Base-by-base conservation (phyloP, 2,113 vertebrate genomes). In the Struthio camelus region DNA sequence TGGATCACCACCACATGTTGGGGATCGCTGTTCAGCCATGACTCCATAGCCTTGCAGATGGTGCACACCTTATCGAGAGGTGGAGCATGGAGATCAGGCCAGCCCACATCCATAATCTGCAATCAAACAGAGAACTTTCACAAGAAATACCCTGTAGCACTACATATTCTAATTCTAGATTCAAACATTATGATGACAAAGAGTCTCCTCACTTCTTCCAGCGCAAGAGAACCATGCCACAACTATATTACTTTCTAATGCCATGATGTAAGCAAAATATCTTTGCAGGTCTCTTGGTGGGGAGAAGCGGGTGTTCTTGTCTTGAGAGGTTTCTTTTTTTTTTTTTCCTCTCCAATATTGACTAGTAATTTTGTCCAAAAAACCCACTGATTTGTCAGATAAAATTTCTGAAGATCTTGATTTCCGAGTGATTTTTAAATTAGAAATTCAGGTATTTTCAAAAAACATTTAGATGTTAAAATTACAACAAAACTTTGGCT, bases 21-120 rank as follows among this genome's bases (percentile, higher is more conserved):
- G 18, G 98, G 98, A 96, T 99, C 98, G 1, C 89, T 98, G 90
- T 99, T 99, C 69, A 99, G 97, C 99, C 99, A 99, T n/a, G 98
- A 98, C 97, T 99, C 99, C 98, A 99, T 99, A 46, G 99, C 98
- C 97, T 99, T 99, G 94, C 99, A 99, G 93, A 99, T 99, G 93
- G 99, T 99, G 93, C 99, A 99, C 97, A 99, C 98, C 96, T 99
- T 99, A 95, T 99, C 98, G 24, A 99, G 98, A 46, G 99, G 99
- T 0, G 99, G 99, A 7, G 99, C 99, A 5, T 99, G 99, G 53
- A 99, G 97, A 95, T 99, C 99, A 3, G 99, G 99, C 99, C 99
- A 99, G 50, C 99, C 99, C 23, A 99, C 98, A 85, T 99, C 99
- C 98, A 99, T 98, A 46, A 98, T 98, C 99, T 99, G 95, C 34